Evolutionary conservation across 2,113 vertebrate species (phyloP).

Genomic region (Zapus hudsonius): DNA sequence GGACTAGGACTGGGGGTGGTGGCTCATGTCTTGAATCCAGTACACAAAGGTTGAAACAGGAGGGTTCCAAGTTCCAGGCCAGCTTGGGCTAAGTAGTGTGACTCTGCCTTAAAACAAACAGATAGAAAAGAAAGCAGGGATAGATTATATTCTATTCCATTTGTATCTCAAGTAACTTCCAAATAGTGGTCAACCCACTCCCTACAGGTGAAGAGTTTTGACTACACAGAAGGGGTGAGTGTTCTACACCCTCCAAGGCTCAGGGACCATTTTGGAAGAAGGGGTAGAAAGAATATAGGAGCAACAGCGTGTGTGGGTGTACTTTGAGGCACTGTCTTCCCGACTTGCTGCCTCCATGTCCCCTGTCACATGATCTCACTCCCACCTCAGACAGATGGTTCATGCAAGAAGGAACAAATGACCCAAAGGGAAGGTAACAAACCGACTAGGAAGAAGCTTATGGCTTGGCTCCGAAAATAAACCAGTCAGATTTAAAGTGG

Average conservation of each 20-base stretch:
- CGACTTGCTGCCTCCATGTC: background rate
- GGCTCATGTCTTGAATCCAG: background rate
- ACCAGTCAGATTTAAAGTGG: background rate
- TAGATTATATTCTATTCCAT: background rate
- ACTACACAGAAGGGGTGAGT: background rate
- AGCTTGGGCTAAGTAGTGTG: background rate
- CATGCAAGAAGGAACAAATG: background rate
- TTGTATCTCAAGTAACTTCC: background rate
- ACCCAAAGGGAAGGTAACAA: background rate
- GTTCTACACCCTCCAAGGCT: background rate
- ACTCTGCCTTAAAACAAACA: too few species aligned
- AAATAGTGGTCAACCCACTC: background rate
- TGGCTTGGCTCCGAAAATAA: background rate
- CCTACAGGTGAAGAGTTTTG: background rate
- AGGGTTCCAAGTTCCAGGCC: background rate
- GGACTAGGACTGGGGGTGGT: too few species aligned
- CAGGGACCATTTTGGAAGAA: too few species aligned
- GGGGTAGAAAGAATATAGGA: too few species aligned
- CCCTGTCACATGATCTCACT: background rate
- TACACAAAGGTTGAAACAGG: background rate
- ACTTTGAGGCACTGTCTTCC: too few species aligned
- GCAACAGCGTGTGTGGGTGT: too few species aligned
- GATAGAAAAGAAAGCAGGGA: background rate
- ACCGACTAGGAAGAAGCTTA: background rate
- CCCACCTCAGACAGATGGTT: background rate